Base-by-base conservation (phyloP, 1,140 invertebrate genomes). In the Lutraria rhynchaena region DNA sequence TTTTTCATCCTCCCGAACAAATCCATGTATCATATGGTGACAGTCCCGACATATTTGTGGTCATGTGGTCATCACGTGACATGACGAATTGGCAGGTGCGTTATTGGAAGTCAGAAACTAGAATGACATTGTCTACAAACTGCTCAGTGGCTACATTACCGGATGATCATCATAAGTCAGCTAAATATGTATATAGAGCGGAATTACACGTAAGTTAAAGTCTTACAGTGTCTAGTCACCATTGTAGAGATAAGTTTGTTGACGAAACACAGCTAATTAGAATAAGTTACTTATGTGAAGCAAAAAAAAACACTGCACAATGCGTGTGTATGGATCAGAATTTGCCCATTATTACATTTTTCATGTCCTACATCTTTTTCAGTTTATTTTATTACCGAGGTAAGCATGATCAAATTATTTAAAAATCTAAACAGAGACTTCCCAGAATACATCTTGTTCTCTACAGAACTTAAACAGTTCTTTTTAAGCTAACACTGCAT, bases 61-160 rank as follows among this genome's bases (percentile, higher is more conserved):
- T n/a, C n/a, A n/a, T 86, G 74, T 84, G 82, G 85, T 67, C 85
- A 0, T 74, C 81, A 29, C 51, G 19, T 55, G 63, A 41, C 35
- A 24, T 70, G 19, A 19, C 51, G 31, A 70, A 49, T 29, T 41
- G 75, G 31, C 37, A 73, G 55, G 84, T 83, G 49, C 55, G 22
- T 44, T 85, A 81, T 71, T 65, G 76, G 22, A 24, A 22, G 11
- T 19, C 44, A 13, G 33, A 17, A 1, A 29, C 22, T 3, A 7
- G 41, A 13, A 44, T 74, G 41, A 44, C 19, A 3, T 41, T 49
- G 11, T 31, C n/a, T 0, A 22, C 69, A 11, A 31, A 24, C 22
- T 55, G 75, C 37, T 22, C 41, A 33, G 33, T 83, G 5, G 37
- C 51, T 0, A 33, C 22, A 17, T 46, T 84, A 24, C 49, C 61